phyloP scores from a whole-genome alignment of 2,113 vertebrate genomes.

The Brachionichthys hirsutus region DNA sequence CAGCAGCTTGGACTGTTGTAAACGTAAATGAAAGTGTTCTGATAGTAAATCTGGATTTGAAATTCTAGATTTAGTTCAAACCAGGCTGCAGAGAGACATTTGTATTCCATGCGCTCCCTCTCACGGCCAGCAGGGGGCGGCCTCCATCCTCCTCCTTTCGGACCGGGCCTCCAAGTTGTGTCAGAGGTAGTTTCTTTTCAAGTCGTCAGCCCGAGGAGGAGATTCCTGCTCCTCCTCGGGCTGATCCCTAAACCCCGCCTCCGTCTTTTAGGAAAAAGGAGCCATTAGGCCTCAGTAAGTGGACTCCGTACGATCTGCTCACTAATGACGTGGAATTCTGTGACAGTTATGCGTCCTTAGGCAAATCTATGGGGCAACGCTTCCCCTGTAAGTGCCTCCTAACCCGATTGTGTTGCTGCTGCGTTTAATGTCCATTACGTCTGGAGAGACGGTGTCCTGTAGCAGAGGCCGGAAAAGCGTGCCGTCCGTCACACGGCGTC shows the following conservation, averaged over 20 bases:
- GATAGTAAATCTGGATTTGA: too few species aligned
- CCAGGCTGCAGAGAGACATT: too few species aligned
- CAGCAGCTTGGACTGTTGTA: too few species aligned
- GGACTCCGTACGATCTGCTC: conserved; percentile 68
- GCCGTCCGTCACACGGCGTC: conserved; percentile 60
- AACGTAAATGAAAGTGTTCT: too few species aligned
- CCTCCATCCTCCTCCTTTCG: not conserved
- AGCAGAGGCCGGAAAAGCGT: conserved; percentile 32
- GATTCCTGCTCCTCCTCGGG: conserved; percentile 53
- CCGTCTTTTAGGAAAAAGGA: conserved; percentile 38
- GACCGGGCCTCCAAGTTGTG: conserved; percentile 14
- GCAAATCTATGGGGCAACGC: conserved; percentile 72
- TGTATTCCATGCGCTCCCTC: not conserved
- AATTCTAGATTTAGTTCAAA: too few species aligned
- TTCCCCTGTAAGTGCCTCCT: conserved; percentile 75
- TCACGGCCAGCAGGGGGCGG: conserved; percentile 60
- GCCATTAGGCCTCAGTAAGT: conserved; percentile 71
- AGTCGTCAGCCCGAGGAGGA: conserved; percentile 53
- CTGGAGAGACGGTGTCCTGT: conserved; percentile 59
- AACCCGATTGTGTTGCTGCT: conserved; percentile 73
- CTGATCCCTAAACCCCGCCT: conserved; percentile 48
- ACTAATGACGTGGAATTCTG: conserved; percentile 76
- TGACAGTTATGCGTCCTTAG: conserved; percentile 78
- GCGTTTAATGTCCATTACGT: conserved; percentile 79
- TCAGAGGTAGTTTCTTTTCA: conserved; percentile 60